Conservation (phyloP, 2,888 invertebrate genomes). For the Nomada ferruginata region DNA sequence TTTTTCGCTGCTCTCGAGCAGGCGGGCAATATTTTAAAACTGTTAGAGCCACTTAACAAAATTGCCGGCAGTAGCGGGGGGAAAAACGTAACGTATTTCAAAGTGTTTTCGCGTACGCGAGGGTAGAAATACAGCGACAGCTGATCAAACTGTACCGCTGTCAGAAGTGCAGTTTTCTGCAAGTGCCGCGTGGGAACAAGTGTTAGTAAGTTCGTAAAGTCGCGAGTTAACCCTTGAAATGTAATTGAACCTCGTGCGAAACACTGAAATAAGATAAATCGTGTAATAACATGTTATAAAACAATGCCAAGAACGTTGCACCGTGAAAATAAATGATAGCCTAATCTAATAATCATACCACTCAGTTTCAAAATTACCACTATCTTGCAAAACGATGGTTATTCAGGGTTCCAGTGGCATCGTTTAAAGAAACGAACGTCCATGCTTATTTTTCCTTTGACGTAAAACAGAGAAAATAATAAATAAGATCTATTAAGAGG, state of each 20-base stretch:
- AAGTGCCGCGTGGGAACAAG: neutral
- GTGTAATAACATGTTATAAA: no score
- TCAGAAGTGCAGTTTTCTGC: neutral
- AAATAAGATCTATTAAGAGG: neutral
- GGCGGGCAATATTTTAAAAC: constrained; percentile 6
- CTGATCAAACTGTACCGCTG: constrained; percentile 1
- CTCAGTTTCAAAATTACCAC: no score
- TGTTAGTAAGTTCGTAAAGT: neutral
- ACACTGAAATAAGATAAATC: no score
- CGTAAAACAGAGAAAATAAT: neutral
- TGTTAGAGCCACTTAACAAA: constrained; percentile 2
- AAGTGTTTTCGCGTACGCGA: neutral
- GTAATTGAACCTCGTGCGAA: no score
- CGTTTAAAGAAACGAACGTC: neutral
- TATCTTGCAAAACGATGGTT: no score
- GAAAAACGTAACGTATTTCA: neutral
- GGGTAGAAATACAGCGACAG: neutral
- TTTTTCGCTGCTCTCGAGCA: neutral
- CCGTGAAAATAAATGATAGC: no score
- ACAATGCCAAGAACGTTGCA: no score
- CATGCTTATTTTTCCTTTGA: no score
- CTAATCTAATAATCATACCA: no score
- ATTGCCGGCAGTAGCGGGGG: neutral
- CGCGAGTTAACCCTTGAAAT: no score
- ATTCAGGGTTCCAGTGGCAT: no score